Percentiles rank a stretch among this genome's conserved stretches.
Evolutionary conservation across 1,140 invertebrate species (phyloP).

Genomic region (Papilio helenus): DNA sequence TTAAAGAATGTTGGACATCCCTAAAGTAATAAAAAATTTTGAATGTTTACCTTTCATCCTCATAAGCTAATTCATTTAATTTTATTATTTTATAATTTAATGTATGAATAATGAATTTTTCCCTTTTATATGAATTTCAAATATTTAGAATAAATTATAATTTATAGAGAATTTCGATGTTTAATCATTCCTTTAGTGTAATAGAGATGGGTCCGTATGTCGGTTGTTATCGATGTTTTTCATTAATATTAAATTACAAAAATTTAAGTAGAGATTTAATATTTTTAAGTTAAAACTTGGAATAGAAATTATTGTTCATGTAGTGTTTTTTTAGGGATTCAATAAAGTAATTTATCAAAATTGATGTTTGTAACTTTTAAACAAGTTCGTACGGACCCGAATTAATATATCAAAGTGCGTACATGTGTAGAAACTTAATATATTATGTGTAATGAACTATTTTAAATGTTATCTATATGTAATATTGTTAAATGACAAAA

Average conservation of each 20-base stretch:
- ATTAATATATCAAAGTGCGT: slow-evolving; percentile 36
- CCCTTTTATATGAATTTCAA: background rate
- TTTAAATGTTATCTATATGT: slow-evolving; percentile 19
- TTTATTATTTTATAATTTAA: slow-evolving; percentile 14
- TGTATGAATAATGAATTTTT: background rate
- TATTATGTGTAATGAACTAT: slow-evolving; percentile 6
- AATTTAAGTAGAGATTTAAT: no score
- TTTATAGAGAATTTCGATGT: slow-evolving; percentile 10
- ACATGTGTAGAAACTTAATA: slow-evolving; percentile 34
- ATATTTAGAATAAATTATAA: background rate
- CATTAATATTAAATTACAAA: background rate
- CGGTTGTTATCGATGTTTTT: background rate
- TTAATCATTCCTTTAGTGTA: slow-evolving; percentile 39
- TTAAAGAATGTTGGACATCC: slow-evolving; percentile 4
- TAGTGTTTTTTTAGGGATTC: no score
- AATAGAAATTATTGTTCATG: no score
- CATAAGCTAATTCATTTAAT: background rate
- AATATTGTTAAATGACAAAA: slow-evolving; percentile 19
- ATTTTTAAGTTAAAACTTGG: no score
- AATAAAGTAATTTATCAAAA: no score
- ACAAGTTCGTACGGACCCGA: background rate
- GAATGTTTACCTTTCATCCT: slow-evolving; percentile 10
- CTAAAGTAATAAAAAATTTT: background rate
- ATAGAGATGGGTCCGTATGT: slow-evolving; percentile 33
- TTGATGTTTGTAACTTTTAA: no score